phyloP scores from a whole-genome alignment of 2,797 vertebrate species.

The Microctenopoma stevenorrisi region DNA sequence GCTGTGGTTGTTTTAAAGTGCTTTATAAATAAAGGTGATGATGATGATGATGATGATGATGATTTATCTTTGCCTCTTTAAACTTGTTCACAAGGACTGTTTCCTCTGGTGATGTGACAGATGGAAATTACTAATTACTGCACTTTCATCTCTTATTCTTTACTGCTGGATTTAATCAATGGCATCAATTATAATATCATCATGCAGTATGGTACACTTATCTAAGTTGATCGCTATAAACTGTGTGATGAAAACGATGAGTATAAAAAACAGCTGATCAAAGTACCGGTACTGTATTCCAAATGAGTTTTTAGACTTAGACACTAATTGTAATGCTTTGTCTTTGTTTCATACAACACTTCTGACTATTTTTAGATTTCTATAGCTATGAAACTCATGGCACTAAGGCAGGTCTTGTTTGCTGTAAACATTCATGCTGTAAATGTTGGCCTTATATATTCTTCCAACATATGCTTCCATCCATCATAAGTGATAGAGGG shows the following conservation, averaged over 20 bases:
- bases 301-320: not conserved
- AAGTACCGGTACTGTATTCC: not conserved
- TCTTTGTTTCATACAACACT: too few species aligned
- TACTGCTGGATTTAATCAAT: conserved; percentile 28
- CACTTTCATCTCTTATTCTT: conserved; percentile 49
- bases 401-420: too few species aligned
- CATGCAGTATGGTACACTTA: not conserved
- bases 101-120: conserved; percentile 65
- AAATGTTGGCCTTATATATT: too few species aligned
- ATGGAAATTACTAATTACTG: conserved; percentile 69
- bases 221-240: not conserved
- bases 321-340: too few species aligned
- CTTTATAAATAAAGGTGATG: too few species aligned
- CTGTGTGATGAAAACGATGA: not conserved
- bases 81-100: conserved; percentile 37
- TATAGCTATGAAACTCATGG: too few species aligned
- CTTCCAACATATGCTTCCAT: too few species aligned
- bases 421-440: too few species aligned
- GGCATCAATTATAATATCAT: not conserved
- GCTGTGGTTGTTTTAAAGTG: too few species aligned
- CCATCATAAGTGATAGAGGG: too few species aligned
- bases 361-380: too few species aligned
- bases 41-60: too few species aligned
- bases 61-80: conserved; percentile 45
- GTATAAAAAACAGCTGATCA: not conserved